Evolutionary conservation across 92 coral and sea anemone genomes (phyloP).

Genomic region (Zoanthus sansibaricus): DNA sequence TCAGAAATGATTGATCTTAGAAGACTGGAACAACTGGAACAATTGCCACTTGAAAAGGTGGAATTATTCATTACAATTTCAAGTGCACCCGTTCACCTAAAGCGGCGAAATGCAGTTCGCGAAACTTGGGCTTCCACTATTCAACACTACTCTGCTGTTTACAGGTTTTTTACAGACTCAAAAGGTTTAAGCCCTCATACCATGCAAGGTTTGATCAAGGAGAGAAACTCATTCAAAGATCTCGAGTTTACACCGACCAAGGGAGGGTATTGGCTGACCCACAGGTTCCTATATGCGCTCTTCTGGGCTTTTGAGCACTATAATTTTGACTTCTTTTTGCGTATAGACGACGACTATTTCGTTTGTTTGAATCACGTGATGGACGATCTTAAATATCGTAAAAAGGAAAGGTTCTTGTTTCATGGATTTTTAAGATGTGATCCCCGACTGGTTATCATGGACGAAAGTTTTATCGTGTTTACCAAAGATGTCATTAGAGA

Average conservation of each 20-base stretch:
- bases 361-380: constrained; percentile 62
- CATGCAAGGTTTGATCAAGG: background rate
- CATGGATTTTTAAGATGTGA: constrained; percentile 64
- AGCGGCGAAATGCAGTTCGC: constrained; percentile 16
- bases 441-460: constrained; percentile 56
- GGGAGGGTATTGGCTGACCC: constrained; percentile 53
- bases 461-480: constrained; percentile 62
- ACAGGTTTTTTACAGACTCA: constrained; percentile 63
- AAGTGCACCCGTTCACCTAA: background rate
- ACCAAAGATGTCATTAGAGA: constrained; percentile 53
- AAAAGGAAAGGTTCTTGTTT: constrained; percentile 54
- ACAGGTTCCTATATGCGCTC: constrained; percentile 50
- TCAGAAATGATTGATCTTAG: too few relatives aligned
- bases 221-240: constrained; percentile 35
- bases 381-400: constrained; percentile 51
- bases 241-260: constrained; percentile 56
- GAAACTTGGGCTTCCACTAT: background rate
- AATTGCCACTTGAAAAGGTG: background rate
- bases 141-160: constrained; percentile 32
- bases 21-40: too few relatives aligned
- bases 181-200: constrained; percentile 22
- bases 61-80: background rate
- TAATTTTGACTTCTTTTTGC: constrained; percentile 56
- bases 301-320: constrained; percentile 64
- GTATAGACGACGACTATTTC: constrained; percentile 68